phyloP scores from a whole-genome alignment of 1,140 invertebrate species.

The Bombus soroeensis region DNA sequence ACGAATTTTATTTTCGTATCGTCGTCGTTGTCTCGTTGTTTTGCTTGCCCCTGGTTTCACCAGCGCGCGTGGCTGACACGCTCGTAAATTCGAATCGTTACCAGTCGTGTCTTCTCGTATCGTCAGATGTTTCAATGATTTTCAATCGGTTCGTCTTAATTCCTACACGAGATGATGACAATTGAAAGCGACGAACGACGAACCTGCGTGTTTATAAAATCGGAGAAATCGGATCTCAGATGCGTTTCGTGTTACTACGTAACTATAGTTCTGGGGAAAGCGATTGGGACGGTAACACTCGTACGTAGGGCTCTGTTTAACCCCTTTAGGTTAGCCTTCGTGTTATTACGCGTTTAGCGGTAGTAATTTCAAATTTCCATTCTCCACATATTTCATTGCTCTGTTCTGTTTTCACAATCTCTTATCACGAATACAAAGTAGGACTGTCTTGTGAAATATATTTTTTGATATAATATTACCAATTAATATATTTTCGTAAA shows the following conservation, averaged over 20 bases:
- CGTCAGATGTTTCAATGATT: conserved; percentile 22
- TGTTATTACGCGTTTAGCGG: neutral
- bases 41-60: conserved; percentile 42
- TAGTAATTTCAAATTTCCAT: neutral
- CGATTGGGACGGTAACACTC: neutral
- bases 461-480: fast-evolving
- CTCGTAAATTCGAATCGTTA: conserved; percentile 44
- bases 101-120: neutral
- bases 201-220: neutral
- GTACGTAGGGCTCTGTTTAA: neutral
- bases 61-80: conserved; percentile 41
- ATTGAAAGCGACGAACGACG: neutral
- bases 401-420: neutral
- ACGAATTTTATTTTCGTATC: conserved; percentile 75
- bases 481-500: no score
- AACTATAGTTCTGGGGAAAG: conserved; percentile 3
- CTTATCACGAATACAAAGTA: no score
- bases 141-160: neutral
- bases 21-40: conserved; percentile 52
- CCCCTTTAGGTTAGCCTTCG: neutral
- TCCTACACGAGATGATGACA: neutral
- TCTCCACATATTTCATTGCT: no score
- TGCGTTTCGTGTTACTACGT: neutral
- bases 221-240: conserved; percentile 18
- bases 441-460: no score